Base-by-base conservation (phyloP, 2,888 invertebrate species). In the Stenodema calcarata region DNA sequence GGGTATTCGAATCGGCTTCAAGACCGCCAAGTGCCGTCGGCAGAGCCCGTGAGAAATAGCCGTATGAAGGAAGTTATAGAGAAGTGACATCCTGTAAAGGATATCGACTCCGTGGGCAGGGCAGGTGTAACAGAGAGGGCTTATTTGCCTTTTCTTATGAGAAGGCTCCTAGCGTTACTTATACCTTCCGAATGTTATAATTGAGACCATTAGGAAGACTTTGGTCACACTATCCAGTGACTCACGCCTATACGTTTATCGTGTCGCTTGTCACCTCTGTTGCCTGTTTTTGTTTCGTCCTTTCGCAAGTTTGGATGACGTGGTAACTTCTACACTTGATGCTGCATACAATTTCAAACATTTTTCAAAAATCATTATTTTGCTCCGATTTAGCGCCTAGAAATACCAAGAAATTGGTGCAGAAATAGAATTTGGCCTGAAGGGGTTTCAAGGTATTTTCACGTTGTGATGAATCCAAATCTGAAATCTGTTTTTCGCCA, bases 31-130 rank as follows among this genome's bases (percentile, higher is more conserved):
- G 78, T 78, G 78, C 75, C 73, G 35, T 23, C 42, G 44, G 78
- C 35, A 42, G 44, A 41, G 23, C 73, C 78, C 78, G 78, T 78
- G 78, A 78, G 78, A 78, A 78, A 78, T 78, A 78, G 78, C 78
- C 44, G 30, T 62, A 62, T 44, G 78, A 44, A 78, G 78, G 78
- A 78, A 78, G 78, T 78, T 78, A 78, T 78, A 78, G 78, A 78
- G 78, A 78, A 78, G 78, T 82, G 69, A 82, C 82, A 82, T 82
- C 82, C 82, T 82, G 82, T 82, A 82, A 82, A 69, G 69, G 82
- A 82, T 82, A 82, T 82, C 82, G 23, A 35, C 82, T 27, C 27
- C 27, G 27, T 12, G 54, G 54, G 62, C 30, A 28, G 30, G 54
- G 62, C 54, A 80, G 54, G 54, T 47, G 80, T 54, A 41, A 28